These are phyloP conservation scores for Campopleginae sp. DNA, from an alignment of 2,888 invertebrate genomes.

Conservation along the genomic window DNA sequence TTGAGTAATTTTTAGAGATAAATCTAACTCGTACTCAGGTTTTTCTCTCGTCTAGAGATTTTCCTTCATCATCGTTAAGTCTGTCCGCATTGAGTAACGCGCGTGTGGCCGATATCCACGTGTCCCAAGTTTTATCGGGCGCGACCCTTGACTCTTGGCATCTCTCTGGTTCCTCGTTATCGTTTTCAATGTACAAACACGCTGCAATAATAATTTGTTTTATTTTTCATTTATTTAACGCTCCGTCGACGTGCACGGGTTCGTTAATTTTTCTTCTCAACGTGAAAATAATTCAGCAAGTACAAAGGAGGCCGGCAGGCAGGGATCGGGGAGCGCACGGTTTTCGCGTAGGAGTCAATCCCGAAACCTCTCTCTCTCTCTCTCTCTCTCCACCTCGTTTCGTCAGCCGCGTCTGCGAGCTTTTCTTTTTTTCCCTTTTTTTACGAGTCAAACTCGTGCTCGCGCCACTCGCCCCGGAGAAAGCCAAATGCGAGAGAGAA, in stretches of 20 bases:
- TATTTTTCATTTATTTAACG: constrained; percentile 46
- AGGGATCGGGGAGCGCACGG: background rate
- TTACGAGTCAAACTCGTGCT: background rate
- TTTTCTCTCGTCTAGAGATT: background rate
- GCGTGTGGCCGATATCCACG: constrained; percentile 22
- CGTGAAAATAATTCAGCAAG: constrained; percentile 27
- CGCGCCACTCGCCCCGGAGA: constrained; percentile 21
- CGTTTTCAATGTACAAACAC: constrained; percentile 32
- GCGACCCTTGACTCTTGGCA: constrained; percentile 46
- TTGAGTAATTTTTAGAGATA: background rate
- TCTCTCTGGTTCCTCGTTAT: constrained; percentile 59
- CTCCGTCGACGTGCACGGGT: constrained; percentile 39
- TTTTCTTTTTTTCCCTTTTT: background rate
- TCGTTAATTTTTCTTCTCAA: constrained; percentile 45
- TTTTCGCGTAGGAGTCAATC: constrained; percentile 4
- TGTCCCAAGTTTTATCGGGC: constrained; percentile 47
- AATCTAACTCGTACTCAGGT: background rate
- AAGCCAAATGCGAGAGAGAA: constrained; percentile 1
- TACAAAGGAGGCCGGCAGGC: background rate
- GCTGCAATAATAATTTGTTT: constrained; percentile 7
- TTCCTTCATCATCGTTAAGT: background rate
- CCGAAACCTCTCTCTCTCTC: background rate
- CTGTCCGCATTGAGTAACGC: background rate
- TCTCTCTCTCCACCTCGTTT: background rate
- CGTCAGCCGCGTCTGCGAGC: background rate